Evolutionary conservation across 2,797 vertebrate species (phyloP).

Genomic region (Threskiornis aethiopicus): DNA sequence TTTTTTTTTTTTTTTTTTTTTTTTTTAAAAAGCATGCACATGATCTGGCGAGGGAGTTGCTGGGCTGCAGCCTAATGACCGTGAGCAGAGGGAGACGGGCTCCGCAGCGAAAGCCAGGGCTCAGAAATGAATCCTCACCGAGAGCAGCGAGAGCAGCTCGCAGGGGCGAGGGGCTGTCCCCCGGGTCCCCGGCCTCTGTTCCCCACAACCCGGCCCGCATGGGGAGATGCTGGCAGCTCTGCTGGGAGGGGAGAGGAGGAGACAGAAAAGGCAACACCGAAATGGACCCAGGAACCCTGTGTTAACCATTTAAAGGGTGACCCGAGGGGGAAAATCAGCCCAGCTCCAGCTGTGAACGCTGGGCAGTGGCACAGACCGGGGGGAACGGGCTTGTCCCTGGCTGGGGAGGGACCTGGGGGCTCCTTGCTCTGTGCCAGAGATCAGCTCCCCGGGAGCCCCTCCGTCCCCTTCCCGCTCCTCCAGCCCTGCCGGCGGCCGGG

Average conservation of each 20-base stretch:
- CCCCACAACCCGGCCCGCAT: background rate
- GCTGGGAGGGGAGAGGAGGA: background rate
- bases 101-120: slow-evolving; percentile 15
- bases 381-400: background rate
- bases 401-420: background rate
- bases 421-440: background rate
- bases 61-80: slow-evolving; percentile 22
- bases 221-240: background rate
- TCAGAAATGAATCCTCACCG: slow-evolving; percentile 57
- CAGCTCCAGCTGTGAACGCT: background rate
- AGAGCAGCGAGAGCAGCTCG: background rate
- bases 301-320: background rate
- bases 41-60: background rate
- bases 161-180: slow-evolving; percentile 12
- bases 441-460: background rate
- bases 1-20: background rate
- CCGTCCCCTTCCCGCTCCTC: background rate
- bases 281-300: background rate
- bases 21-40: background rate
- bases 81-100: background rate
- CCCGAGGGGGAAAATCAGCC: background rate
- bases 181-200: slow-evolving; percentile 4
- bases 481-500: background rate
- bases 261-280: background rate
- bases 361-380: background rate